These are phyloP conservation scores for Periplaneta americana DNA, from an alignment of 1,140 invertebrate genomes.

Conservation along the genomic window DNA sequence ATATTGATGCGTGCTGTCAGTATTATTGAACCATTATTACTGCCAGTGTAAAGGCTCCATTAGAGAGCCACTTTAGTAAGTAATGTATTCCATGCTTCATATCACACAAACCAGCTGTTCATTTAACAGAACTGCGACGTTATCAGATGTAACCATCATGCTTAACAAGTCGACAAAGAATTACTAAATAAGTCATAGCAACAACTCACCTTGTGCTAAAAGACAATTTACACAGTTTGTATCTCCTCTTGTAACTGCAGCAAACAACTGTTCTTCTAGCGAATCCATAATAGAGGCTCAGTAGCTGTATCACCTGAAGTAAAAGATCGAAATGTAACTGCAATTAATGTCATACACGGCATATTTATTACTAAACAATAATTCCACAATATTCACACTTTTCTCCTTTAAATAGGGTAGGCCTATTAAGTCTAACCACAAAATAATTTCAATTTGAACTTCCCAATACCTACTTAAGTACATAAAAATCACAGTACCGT, in stretches of 20 bases:
- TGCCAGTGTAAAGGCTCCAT: no score
- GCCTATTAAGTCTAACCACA: not conserved
- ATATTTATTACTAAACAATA: not conserved
- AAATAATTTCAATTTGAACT: not conserved
- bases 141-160: no score
- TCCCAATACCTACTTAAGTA: not conserved
- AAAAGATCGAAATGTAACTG: not conserved
- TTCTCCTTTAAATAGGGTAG: not conserved
- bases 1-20: no score
- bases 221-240: slow-evolving; percentile 24
- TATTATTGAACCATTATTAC: no score
- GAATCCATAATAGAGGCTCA: slow-evolving; percentile 15
- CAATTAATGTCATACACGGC: no score
- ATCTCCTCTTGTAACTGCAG: slow-evolving; percentile 26
- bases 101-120: no score
- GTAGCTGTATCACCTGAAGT: not conserved
- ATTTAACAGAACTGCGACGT: no score
- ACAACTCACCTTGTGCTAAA: slow-evolving; percentile 25
- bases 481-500: not conserved
- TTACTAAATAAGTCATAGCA: not conserved
- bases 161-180: not conserved
- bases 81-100: no score
- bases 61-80: no score
- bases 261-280: slow-evolving; percentile 26
- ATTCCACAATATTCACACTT: no score